A percentile compares a stretch with the other conserved stretches of the same genome.
phyloP scores from a whole-genome alignment of 2,888 invertebrate species.

The Drosophila austrosaltans region DNA sequence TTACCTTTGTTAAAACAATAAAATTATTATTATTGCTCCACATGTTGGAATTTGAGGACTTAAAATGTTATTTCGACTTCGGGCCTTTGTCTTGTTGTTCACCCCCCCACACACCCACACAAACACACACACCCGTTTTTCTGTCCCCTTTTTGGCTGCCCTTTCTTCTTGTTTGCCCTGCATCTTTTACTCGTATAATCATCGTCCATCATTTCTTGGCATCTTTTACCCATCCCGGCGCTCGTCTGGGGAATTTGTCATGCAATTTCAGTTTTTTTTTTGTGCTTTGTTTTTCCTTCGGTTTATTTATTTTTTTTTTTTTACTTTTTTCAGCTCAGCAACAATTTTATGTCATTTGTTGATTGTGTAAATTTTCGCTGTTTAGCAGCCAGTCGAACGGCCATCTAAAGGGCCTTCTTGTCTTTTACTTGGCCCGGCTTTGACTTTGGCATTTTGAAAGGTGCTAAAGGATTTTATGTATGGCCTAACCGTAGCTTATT shows the following conservation, averaged over 20 bases:
- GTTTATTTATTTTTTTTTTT: constrained; percentile 22
- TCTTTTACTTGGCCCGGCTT: constrained; percentile 19
- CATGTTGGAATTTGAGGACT: constrained; percentile 80
- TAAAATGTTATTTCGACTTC: constrained; percentile 62
- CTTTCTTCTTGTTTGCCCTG: constrained; percentile 20
- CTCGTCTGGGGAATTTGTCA: constrained; percentile 70
- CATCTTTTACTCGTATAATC: constrained; percentile 59
- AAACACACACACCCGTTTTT: background rate
- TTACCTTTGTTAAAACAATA: constrained; percentile 81
- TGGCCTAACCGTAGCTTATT: constrained; percentile 76
- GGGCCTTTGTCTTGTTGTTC: constrained; percentile 15
- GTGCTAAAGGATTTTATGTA: constrained; percentile 79
- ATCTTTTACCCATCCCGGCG: constrained; percentile 34
- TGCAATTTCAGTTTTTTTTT: constrained; percentile 60
- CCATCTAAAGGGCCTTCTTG: constrained; percentile 11
- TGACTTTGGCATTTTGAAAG: constrained; percentile 63
- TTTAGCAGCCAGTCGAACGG: constrained; percentile 55
- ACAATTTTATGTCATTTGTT: constrained; percentile 76
- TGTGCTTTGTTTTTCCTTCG: constrained; percentile 33
- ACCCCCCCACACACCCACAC: background rate
- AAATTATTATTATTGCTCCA: constrained; percentile 82
- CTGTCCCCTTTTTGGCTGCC: background rate
- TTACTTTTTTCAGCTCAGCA: constrained; percentile 45
- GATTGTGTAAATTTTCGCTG: constrained; percentile 74
- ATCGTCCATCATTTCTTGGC: constrained; percentile 70